These are phyloP conservation scores for Heliconius ethilla DNA, from an alignment of 2,888 invertebrate species.

Conservation along the genomic window DNA sequence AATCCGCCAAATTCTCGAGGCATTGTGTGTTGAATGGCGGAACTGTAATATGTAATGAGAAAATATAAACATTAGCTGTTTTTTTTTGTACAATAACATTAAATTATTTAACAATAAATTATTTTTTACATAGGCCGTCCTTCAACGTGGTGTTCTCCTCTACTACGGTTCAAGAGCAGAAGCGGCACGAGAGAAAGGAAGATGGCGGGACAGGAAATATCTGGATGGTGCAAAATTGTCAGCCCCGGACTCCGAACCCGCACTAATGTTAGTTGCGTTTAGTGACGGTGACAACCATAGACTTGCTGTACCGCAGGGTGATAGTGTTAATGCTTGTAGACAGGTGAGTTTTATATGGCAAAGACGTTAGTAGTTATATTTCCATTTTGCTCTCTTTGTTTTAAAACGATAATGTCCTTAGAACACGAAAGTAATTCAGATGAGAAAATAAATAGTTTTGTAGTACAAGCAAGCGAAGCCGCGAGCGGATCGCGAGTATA, in stretches of 20 bases:
- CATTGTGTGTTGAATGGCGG: no score
- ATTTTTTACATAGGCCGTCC: slow-evolving; percentile 76
- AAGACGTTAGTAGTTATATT: not conserved
- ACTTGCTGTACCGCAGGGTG: slow-evolving; percentile 71
- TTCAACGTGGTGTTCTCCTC: slow-evolving; percentile 85
- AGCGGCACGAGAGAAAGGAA: slow-evolving; percentile 80
- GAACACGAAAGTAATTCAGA: no score
- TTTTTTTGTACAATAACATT: not conserved
- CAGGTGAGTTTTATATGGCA: slow-evolving; percentile 60
- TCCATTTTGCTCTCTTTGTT: no score
- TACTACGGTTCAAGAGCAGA: slow-evolving; percentile 84
- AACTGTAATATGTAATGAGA: no score
- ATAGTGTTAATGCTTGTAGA: slow-evolving; percentile 62
- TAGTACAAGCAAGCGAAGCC: no score
- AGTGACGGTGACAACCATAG: slow-evolving; percentile 83
- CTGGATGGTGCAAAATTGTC: slow-evolving; percentile 82
- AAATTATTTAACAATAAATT: not conserved
- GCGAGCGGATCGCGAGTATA: no score
- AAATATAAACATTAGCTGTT: no score
- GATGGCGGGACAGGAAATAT: slow-evolving; percentile 84
- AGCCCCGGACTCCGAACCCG: slow-evolving; percentile 70
- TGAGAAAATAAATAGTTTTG: no score
- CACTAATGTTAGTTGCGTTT: slow-evolving; percentile 75
- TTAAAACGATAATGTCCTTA: no score
- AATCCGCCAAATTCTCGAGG: no score